Base-by-base conservation (phyloP, 2,888 invertebrate species). In the Sphaerophoria taeniata region DNA sequence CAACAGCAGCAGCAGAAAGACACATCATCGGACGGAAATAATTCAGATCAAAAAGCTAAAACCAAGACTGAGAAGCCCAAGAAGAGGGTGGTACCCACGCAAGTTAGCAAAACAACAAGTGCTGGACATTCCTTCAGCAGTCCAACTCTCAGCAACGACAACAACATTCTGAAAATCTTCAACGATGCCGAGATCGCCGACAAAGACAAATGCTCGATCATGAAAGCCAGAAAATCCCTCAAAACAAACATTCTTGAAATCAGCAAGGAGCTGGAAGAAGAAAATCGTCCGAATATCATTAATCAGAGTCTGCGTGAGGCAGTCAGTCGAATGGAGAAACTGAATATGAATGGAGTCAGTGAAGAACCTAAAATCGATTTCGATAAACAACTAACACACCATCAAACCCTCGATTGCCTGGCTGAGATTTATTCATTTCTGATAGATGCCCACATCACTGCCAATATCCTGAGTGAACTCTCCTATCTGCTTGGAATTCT, bases 121-220 rank as follows among this genome's bases (percentile, higher is more conserved):
- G 58, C 65, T 1, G 65, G 87, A 56, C 58, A 83, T 11, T 84
- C 88, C 6, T 88, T 87, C 78, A 82, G 60, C 69, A 89, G 89
- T 75, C 90, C 91, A 39, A 89, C 90, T n/a, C 91, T 91, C 80
- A 90, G 91, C 76, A 89, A 89, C 53, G 92, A 92, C n/a, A 92
- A 92, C 58, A 92, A 92, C 81, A 87, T 92, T 5, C 84, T 90
- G 9, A 88, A 90, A 49, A 86, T 91, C 31, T 89, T 90, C 4
- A 89, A 90, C 47, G 90, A 88, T 14, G 85, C 88, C 7, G 92
- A 91, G 76, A 82, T 90, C 6, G 87, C 89, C 2, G 91, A 91
- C 58, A 88, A 88, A 43, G 89, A 88, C 14, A 89, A 91, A 24
- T 89, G 89, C 2, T 87, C 88, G 6, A 88, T 90, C 4, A 80